Conservation (phyloP, 2,113 vertebrate species). For the Melozone crissalis region DNA sequence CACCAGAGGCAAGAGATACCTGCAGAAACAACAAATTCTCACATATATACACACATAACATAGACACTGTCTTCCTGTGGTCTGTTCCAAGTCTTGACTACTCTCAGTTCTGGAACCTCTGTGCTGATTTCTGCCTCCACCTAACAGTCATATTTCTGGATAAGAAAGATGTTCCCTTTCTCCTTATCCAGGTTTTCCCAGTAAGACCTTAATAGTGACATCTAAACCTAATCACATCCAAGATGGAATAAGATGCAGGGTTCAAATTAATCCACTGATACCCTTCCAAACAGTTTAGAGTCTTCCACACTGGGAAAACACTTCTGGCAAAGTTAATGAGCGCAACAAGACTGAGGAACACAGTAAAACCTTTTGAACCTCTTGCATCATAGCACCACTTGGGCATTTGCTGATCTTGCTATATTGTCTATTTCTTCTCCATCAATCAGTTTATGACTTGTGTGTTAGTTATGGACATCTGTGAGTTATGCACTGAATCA, state of each 20-base stretch:
- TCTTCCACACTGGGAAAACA: background rate
- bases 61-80: background rate
- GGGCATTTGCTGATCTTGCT: background rate
- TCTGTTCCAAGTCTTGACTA: background rate
- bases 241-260: background rate
- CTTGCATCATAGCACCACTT: background rate
- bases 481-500: background rate
- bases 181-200: background rate
- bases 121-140: background rate
- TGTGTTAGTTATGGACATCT: background rate
- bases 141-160: background rate
- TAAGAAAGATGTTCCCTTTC: background rate
- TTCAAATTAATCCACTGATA: background rate
- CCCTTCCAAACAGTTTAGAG: background rate
- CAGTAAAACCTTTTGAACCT: background rate
- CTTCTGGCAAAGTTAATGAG: background rate
- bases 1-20: background rate
- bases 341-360: background rate
- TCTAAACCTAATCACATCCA: background rate
- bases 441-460: background rate
- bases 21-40: background rate
- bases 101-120: background rate
- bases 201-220: background rate
- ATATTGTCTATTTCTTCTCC: background rate
- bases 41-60: background rate